Evolutionary conservation across 2,113 vertebrate genomes (phyloP).

Genomic region (Cheilinus undulatus): DNA sequence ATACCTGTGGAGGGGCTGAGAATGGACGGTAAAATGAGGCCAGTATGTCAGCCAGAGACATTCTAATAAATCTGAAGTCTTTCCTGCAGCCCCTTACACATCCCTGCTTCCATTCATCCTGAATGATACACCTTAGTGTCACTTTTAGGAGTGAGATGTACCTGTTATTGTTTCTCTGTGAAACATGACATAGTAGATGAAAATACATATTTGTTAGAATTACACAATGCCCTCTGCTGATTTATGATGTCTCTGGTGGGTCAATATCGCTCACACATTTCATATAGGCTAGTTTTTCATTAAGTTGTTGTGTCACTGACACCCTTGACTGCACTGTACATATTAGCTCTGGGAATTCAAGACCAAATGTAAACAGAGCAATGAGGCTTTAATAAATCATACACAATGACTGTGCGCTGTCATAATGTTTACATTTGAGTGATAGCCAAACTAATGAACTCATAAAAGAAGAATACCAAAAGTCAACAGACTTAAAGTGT

Average conservation of each 20-base stretch:
- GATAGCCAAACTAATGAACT: no score
- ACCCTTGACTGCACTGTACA: not conserved
- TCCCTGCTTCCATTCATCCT: slow-evolving; percentile 62
- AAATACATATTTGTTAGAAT: slow-evolving; percentile 40
- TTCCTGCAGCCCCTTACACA: slow-evolving; percentile 33
- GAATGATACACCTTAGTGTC: slow-evolving; percentile 66
- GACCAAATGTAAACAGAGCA: slow-evolving; percentile 32
- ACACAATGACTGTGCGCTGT: no score
- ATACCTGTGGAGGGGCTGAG: slow-evolving; percentile 30
- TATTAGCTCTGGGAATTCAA: slow-evolving; percentile 44
- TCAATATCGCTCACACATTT: slow-evolving; percentile 48
- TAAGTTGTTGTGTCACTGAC: slow-evolving; percentile 37
- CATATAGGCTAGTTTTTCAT: slow-evolving; percentile 50
- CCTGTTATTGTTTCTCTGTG: slow-evolving; percentile 54
- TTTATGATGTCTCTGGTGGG: slow-evolving; percentile 35
- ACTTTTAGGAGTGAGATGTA: slow-evolving; percentile 66
- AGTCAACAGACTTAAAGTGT: no score
- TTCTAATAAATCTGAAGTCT: slow-evolving; percentile 49
- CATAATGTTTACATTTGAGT: not conserved
- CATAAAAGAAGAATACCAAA: no score
- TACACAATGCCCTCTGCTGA: slow-evolving; percentile 59
- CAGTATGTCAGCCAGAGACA: slow-evolving; percentile 64
- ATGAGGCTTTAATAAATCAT: not conserved
- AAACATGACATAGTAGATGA: slow-evolving; percentile 56
- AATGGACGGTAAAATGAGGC: slow-evolving; percentile 34